Conservation (phyloP, 2,888 invertebrate genomes). For the Oxystoma pomonae region DNA sequence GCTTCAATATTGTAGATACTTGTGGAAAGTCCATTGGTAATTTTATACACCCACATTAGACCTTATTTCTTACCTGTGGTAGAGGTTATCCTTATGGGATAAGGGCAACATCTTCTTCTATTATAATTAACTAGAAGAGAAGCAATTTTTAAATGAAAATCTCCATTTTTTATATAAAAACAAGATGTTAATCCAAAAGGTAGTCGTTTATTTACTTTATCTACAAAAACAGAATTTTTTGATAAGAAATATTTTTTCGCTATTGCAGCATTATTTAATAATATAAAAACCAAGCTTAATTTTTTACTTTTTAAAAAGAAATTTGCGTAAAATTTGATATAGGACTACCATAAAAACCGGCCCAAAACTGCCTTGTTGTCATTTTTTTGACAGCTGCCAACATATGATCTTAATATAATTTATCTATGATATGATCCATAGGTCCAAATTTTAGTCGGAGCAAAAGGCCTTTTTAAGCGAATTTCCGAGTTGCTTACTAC, state of each 20-base stretch:
- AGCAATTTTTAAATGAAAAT: not conserved
- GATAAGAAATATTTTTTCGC: too few species aligned
- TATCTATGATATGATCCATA: too few species aligned
- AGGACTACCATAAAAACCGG: not conserved
- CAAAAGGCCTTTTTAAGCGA: too few species aligned
- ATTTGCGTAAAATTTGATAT: not conserved
- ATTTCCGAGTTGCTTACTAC: too few species aligned
- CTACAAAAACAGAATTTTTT: too few species aligned
- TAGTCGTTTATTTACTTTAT: not conserved
- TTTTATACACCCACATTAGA: too few species aligned
- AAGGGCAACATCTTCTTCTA: conserved; percentile 65
- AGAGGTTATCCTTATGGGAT: conserved; percentile 62
- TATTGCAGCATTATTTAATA: too few species aligned
- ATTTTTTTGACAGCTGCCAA: not conserved
- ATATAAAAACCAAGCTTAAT: not conserved
- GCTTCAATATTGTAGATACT: too few species aligned
- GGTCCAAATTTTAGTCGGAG: too few species aligned
- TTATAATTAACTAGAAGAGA: not conserved
- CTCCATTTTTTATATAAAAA: not conserved
- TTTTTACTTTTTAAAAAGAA: not conserved
- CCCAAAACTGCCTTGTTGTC: not conserved
- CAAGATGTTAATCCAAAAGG: not conserved
- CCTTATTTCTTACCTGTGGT: not conserved
- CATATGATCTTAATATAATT: too few species aligned
- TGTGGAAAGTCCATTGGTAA: too few species aligned